Evolutionary conservation across 1,140 invertebrate species (phyloP).

Genomic region (Dufourea novaeangliae): DNA sequence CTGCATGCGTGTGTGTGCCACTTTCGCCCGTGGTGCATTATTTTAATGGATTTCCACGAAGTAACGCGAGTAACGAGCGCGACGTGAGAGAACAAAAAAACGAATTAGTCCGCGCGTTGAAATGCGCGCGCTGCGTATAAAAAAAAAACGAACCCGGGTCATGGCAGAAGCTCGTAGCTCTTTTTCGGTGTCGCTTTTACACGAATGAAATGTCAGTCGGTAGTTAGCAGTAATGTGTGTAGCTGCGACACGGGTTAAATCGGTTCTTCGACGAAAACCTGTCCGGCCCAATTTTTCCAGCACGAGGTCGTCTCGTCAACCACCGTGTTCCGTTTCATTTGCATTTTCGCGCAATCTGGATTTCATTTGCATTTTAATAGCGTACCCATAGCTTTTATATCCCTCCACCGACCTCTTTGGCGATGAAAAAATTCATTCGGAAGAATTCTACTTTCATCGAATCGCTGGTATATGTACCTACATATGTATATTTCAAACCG

Average conservation of each 20-base stretch:
- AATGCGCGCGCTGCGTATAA: neutral
- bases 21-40: neutral
- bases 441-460: neutral
- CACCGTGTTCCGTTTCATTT: neutral
- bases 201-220: neutral
- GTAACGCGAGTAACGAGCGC: neutral
- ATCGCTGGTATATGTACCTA: too few species aligned
- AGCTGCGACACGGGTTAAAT: neutral
- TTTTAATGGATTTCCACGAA: conserved; percentile 11
- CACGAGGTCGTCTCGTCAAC: neutral
- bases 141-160: neutral
- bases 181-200: neutral
- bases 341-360: neutral
- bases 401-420: too few species aligned
- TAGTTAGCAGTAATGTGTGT: neutral
- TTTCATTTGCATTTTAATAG: conserved; percentile 2
- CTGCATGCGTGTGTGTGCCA: neutral
- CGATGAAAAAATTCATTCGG: neutral
- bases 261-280: neutral
- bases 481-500: too few species aligned
- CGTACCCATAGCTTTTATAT: neutral
- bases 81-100: neutral
- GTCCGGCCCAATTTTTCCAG: neutral
- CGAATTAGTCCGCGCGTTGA: neutral
- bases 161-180: too few species aligned